Conservation (phyloP, 2,797 vertebrate species). For the Carduelis carduelis region DNA sequence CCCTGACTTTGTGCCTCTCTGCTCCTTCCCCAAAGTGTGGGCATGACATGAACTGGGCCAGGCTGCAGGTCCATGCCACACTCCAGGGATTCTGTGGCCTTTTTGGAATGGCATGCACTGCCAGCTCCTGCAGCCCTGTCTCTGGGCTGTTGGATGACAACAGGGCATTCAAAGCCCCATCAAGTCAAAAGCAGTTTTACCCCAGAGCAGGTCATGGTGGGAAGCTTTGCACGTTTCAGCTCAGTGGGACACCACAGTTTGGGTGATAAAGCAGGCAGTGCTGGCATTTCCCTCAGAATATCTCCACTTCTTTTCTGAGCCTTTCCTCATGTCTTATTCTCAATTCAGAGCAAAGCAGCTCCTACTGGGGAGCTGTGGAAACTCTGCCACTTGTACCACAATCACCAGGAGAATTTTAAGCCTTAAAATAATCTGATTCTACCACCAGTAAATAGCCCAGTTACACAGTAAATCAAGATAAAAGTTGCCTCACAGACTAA, state of each 20-base stretch:
- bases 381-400: neutral
- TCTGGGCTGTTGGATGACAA: neutral
- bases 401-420: neutral
- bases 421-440: neutral
- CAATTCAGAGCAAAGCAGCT: neutral
- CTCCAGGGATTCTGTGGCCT: neutral
- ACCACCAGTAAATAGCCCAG: neutral
- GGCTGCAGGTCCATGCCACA: neutral
- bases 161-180: neutral
- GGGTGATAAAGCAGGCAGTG: neutral
- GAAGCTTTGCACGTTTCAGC: neutral
- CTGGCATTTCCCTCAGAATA: neutral
- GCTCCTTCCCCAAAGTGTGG: neutral
- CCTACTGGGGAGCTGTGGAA: neutral
- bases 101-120: neutral
- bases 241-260: neutral
- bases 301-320: neutral
- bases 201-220: neutral
- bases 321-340: neutral
- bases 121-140: neutral
- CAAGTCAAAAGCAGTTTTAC: neutral
- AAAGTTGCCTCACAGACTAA: neutral
- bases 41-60: rapidly evolving
- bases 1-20: neutral
- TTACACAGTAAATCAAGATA: neutral